Conservation (phyloP, 1,140 invertebrate genomes). For the Apis florea region DNA sequence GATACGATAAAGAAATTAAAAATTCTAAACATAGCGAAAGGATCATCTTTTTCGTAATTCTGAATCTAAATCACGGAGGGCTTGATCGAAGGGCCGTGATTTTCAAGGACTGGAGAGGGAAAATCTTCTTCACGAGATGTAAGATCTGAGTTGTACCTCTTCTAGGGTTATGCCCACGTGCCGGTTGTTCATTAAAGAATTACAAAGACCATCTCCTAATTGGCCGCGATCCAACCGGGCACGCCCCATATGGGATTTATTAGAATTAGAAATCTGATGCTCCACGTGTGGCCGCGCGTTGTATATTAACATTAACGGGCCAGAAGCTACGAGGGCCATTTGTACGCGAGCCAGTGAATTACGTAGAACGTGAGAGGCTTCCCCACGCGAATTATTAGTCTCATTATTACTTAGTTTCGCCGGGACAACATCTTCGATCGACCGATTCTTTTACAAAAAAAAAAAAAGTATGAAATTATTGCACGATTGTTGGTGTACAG, state of each 20-base stretch:
- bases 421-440: slow-evolving; percentile 35
- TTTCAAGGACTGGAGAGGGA: too few relatives aligned
- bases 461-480: not conserved
- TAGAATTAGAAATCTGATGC: slow-evolving; percentile 75
- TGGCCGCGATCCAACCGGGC: slow-evolving; percentile 60
- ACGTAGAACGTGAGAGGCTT: slow-evolving; percentile 73
- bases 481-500: not conserved
- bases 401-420: slow-evolving; percentile 66
- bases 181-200: slow-evolving; percentile 64
- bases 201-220: slow-evolving; percentile 52
- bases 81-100: too few relatives aligned
- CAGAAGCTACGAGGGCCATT: slow-evolving; percentile 66
- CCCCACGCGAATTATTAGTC: slow-evolving; percentile 68
- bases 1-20: too few relatives aligned
- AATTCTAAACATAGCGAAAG: too few relatives aligned
- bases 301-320: slow-evolving; percentile 73
- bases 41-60: too few relatives aligned
- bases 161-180: slow-evolving; percentile 37
- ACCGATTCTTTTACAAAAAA: slow-evolving; percentile 4
- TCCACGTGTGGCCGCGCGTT: slow-evolving; percentile 57
- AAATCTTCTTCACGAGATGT: too few relatives aligned
- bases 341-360: slow-evolving; percentile 70
- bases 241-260: slow-evolving; percentile 69
- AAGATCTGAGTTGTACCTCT: too few relatives aligned
- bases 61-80: too few relatives aligned